phyloP scores from a whole-genome alignment of 2,888 invertebrate species.

The Conomelus anceps region DNA sequence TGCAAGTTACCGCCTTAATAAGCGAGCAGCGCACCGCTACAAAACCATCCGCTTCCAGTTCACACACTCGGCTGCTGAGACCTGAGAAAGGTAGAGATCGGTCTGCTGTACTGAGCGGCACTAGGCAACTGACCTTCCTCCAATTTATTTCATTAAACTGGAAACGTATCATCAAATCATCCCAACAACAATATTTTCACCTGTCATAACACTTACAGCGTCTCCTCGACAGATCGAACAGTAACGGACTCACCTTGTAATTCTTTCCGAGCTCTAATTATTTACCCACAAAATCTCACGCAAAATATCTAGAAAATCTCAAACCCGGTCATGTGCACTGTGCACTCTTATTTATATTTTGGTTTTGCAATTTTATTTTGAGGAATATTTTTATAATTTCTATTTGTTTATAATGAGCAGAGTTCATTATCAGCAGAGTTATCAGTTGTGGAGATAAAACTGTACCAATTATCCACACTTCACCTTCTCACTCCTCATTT shows the following conservation, averaged over 20 bases:
- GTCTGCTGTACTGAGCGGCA: no score
- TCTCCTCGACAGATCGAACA: neutral
- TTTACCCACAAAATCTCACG: neutral
- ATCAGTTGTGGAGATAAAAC: no score
- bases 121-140: neutral
- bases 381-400: no score
- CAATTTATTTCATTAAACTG: neutral
- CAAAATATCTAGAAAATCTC: neutral
- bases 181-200: neutral
- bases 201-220: neutral
- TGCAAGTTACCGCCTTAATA: neutral
- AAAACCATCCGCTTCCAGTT: no score
- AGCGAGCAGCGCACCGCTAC: neutral
- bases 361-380: no score
- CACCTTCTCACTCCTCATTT: no score
- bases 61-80: neutral
- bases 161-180: neutral
- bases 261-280: neutral
- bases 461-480: no score
- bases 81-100: neutral
- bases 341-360: no score
- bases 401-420: no score
- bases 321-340: neutral
- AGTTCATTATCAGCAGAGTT: no score
- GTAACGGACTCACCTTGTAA: neutral